phyloP scores from a whole-genome alignment of 2,797 vertebrate genomes.

The Apogon hyalosoma region DNA sequence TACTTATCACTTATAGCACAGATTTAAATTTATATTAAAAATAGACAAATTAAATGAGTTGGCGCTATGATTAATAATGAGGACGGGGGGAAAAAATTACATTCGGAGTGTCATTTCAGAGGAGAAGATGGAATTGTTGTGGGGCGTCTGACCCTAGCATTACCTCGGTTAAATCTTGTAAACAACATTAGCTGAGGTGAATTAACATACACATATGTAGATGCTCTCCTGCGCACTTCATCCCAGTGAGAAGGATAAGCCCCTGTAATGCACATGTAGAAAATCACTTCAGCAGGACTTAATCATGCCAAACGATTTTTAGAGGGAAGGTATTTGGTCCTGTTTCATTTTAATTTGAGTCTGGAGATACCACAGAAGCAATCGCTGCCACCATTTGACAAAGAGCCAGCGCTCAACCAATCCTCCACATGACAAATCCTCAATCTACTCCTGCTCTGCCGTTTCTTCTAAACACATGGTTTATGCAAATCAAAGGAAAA shows the following conservation, averaged over 20 bases:
- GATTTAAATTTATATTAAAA: conserved; percentile 46
- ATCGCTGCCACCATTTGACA: conserved; percentile 79
- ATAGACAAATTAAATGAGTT: conserved; percentile 49
- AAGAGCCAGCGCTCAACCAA: conserved; percentile 74
- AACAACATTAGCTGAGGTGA: conserved; percentile 72
- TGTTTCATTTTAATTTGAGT: conserved; percentile 84
- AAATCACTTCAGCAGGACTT: conserved; percentile 72
- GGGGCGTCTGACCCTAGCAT: conserved; percentile 74
- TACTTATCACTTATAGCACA: conserved; percentile 1
- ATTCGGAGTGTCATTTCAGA: conserved; percentile 51
- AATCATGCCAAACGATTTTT: conserved; percentile 78
- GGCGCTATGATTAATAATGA: conserved; percentile 57
- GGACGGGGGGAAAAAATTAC: conserved; percentile 33
- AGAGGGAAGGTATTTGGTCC: conserved; percentile 67
- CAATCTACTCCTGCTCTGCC: conserved; percentile 74
- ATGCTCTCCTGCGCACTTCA: conserved; percentile 55
- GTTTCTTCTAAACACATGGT: conserved; percentile 85
- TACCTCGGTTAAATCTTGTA: conserved; percentile 73
- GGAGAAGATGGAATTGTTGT: conserved; percentile 61
- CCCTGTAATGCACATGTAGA: conserved; percentile 70
- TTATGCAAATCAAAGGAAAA: conserved; percentile 88
- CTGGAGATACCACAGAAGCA: conserved; percentile 60
- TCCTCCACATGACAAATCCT: conserved; percentile 84
- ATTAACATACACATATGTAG: conserved; percentile 80
- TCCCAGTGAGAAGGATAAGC: conserved; percentile 52